Evolutionary conservation across 2,888 invertebrate species (phyloP).

Genomic region (Stegophylla sp.): DNA sequence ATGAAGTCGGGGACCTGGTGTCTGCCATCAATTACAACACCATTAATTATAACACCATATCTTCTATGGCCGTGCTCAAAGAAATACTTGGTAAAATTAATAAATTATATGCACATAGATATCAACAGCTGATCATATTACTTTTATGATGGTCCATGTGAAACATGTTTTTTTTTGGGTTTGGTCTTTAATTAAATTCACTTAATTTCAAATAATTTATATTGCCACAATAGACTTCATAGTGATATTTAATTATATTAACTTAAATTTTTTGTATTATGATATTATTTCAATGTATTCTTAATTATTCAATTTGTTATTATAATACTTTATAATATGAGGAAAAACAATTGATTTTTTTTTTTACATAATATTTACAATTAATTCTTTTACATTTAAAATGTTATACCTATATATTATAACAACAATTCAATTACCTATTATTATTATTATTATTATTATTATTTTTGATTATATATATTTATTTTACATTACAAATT

Average conservation of each 20-base stretch:
- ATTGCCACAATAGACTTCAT: background rate
- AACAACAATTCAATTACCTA: too few relatives aligned
- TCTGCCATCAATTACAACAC: constrained; percentile 76
- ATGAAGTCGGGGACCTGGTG: constrained; percentile 72
- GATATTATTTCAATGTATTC: constrained; percentile 6
- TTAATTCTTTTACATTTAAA: too few relatives aligned
- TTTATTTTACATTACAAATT: background rate
- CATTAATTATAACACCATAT: constrained; percentile 72
- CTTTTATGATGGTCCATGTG: constrained; percentile 15
- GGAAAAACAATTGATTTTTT: background rate
- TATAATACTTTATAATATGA: too few relatives aligned
- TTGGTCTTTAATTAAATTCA: constrained; percentile 18
- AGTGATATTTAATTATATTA: background rate
- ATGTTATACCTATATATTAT: too few relatives aligned
- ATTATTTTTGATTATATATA: too few relatives aligned
- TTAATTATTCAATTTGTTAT: background rate
- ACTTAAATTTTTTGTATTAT: constrained; percentile 2
- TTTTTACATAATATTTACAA: too few relatives aligned
- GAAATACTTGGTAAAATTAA: constrained; percentile 68
- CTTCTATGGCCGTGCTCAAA: constrained; percentile 72
- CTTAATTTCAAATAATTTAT: background rate
- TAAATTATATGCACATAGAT: constrained; percentile 42
- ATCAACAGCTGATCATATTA: constrained; percentile 49
- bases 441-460: too few relatives aligned
- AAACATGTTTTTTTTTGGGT: constrained; percentile 44